Evolutionary conservation across 2,797 vertebrate genomes (phyloP).

Genomic region (Ciconia nigra): DNA sequence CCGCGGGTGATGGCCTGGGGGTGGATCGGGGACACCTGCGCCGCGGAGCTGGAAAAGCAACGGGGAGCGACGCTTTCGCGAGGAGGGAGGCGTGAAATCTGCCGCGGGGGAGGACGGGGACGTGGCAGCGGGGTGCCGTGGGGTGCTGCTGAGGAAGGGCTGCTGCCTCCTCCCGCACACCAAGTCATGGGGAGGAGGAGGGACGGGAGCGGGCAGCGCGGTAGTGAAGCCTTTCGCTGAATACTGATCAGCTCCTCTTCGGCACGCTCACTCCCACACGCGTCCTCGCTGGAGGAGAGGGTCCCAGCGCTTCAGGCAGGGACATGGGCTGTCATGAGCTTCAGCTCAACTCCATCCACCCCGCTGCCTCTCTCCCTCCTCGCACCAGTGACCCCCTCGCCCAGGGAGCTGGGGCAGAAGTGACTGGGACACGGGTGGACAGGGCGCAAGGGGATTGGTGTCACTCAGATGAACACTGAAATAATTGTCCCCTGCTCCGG

Average conservation of each 20-base stretch:
- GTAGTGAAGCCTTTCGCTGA: not conserved
- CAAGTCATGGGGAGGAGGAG: not conserved
- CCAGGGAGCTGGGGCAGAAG: slow-evolving; percentile 54
- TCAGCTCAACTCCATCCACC: not conserved
- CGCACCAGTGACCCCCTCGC: not conserved
- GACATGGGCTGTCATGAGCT: not conserved
- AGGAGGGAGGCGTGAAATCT: not conserved
- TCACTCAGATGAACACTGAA: not conserved
- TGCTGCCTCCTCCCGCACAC: not conserved
- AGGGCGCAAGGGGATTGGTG: not conserved
- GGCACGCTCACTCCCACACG: not conserved
- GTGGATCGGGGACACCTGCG: not conserved
- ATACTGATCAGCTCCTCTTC: not conserved
- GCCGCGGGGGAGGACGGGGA: not conserved
- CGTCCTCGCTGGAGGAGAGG: not conserved
- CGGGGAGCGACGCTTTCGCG: not conserved
- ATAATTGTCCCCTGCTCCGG: not conserved
- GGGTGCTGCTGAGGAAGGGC: not conserved
- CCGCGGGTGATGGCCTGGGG: not conserved
- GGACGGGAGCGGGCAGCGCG: not conserved
- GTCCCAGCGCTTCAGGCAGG: not conserved
- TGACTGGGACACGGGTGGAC: not conserved
- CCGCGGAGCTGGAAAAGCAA: not conserved
- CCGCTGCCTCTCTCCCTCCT: not conserved
- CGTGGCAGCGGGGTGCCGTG: not conserved